phyloP scores from a whole-genome alignment of 2,888 invertebrate species.

The Acleris cristana region DNA sequence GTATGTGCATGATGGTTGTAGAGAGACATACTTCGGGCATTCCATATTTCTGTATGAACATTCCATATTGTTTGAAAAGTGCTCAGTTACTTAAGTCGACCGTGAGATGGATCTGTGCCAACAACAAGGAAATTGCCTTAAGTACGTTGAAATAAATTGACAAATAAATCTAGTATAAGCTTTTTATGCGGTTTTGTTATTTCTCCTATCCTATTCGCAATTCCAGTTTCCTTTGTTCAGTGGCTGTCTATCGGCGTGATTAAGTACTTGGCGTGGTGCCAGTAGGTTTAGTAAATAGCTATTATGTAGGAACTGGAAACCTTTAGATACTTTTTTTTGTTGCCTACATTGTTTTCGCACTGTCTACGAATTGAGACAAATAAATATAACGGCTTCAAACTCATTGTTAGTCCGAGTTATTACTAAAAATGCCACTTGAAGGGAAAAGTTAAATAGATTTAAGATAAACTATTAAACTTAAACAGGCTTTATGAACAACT shows the following conservation, averaged over 20 bases:
- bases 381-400: too few relatives aligned
- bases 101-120: conserved; percentile 77
- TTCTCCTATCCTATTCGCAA: conserved; percentile 35
- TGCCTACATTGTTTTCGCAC: too few relatives aligned
- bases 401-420: too few relatives aligned
- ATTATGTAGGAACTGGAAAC: not conserved
- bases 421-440: too few relatives aligned
- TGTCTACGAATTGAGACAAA: too few relatives aligned
- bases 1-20: conserved; percentile 58
- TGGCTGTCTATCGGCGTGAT: not conserved
- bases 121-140: conserved; percentile 79
- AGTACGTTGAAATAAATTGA: conserved; percentile 77
- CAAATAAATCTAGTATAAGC: conserved; percentile 82
- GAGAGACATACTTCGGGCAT: conserved; percentile 54
- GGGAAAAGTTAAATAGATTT: too few relatives aligned
- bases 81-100: conserved; percentile 60
- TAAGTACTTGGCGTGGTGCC: conserved; percentile 15
- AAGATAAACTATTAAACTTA: too few relatives aligned
- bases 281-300: conserved; percentile 3
- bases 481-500: too few relatives aligned
- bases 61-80: conserved; percentile 69
- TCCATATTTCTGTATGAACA: conserved; percentile 66
- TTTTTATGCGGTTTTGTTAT: conserved; percentile 70
- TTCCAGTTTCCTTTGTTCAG: not conserved
- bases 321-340: too few relatives aligned